Evolutionary conservation across 2,888 invertebrate genomes (phyloP), one percentile per base, ranked within the genome.

Genomic region (Drosophila nigritarsus): DNA sequence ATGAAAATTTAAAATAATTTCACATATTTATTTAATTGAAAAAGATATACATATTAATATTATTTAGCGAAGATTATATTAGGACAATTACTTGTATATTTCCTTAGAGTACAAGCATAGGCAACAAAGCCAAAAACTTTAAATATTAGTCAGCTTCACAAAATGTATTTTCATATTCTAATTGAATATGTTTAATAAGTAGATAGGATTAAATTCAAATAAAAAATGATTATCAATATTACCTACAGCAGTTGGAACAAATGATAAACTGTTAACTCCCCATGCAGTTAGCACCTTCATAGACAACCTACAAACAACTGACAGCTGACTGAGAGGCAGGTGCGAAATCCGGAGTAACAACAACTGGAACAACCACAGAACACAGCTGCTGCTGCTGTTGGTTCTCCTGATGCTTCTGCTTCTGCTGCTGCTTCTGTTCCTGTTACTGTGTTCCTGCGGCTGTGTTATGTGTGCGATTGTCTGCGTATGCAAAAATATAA

Each of bases 401-500:
- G 3, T 45, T 7, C 45, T 32, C n/a, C 38, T 61, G 34, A 32
- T 36, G 11, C 30, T 50, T 9, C 40, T 55, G 24, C 34, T 63
- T 18, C 30, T 56, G n/a, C 24, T 38, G 0, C 30, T 51, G 50
- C 13, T 34, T 2, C 13, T 13, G 40, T 11, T 40, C n/a, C n/a
- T 42, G 42, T 6, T 42, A 20, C 42, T 13, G 42, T 42, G 42
- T 36, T 66, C 49, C 59, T 72, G 62, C 61, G 51, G 69, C 76
- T 66, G 30, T 64, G 42, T 40, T 77, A 63, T 74, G 70, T 78
- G 70, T 75, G 59, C 65, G 78, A 84, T 73, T 84, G 85, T 84
- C 81, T 84, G 77, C 73, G 87, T 87, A 87, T 89, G 86, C 87
- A 87, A 86, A 86, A 89, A 89, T 89, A 87, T 87, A 89, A 87